These are phyloP conservation scores for Microplitis demolitor DNA, from an alignment of 1,140 invertebrate species.

Conservation along the genomic window DNA sequence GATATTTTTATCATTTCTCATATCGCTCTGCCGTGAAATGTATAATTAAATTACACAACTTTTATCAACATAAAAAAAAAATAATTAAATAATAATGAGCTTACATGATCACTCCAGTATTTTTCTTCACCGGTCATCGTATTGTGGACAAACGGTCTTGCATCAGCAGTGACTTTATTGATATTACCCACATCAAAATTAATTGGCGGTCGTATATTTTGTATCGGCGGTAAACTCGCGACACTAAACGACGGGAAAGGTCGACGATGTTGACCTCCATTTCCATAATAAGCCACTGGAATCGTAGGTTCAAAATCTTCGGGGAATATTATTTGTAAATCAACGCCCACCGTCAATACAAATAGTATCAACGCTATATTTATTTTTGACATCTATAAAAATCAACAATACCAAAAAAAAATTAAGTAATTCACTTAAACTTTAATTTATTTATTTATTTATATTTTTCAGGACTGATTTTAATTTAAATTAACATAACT, in stretches of 20 bases:
- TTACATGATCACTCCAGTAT: conserved; percentile 46
- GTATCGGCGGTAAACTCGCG: background rate
- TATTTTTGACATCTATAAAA: conserved; percentile 23
- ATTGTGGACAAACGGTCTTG: background rate
- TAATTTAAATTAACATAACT: too few species aligned
- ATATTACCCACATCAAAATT: background rate
- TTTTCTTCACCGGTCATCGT: conserved; percentile 10
- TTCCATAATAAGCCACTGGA: background rate
- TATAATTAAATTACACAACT: background rate
- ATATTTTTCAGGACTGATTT: background rate
- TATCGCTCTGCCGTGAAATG: too few species aligned
- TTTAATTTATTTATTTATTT: background rate
- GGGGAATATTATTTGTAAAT: conserved; percentile 44
- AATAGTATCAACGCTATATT: conserved; percentile 25
- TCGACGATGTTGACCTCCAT: background rate
- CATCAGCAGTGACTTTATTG: background rate
- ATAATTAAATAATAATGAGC: conserved; percentile 4
- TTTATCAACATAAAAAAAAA: conserved; percentile 2
- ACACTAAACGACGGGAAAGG: background rate
- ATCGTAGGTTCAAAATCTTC: conserved; percentile 37
- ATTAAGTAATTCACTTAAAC: background rate
- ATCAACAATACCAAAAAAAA: background rate
- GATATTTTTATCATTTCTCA: too few species aligned
- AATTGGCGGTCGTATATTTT: background rate
- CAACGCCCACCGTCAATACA: conserved; percentile 12